Evolutionary conservation across 2,888 invertebrate species (phyloP), one percentile per base, ranked within the genome.

Genomic region (Nomada hirtipes): DNA sequence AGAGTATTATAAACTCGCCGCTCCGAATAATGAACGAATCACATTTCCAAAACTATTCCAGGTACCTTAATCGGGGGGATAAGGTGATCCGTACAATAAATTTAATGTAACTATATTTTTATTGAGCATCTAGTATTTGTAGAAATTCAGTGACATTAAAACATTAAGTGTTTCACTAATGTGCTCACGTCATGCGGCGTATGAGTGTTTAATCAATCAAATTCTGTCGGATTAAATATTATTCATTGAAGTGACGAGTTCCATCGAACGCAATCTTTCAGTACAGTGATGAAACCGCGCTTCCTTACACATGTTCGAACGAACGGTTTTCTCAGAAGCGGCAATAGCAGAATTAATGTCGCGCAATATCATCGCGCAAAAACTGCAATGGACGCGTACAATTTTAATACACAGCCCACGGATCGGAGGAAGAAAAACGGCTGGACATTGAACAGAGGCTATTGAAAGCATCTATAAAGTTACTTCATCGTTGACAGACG

Each of bases 401-500:
- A 57, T 70, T 78, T 70, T 53, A 71, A 71, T 63, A 57, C 52
- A 20, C 29, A 26, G 50, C 15, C 42, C 26, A 15, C 11, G 4
- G 67, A 60, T 65, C 55, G 18, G 42, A 67, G 23, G 50, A 55
- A 71, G 55, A 60, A 13, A n/a, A 59, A 7, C 42, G 59, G 18
- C 20, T 42, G 42, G 15, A 52, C 65, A 29, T 74, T 75, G 65
- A 75, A 74, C 64, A 71, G 75, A 82, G 55, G 29, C 42, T 50
- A 70, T 81, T 67, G 29, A 61, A 63, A 57, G 50, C 11, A 26
- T 55, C 60, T 67, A 71, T 67, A 67, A 63, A 71, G 52, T 70
- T 70, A 67, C 36, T 52, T 71, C 72, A 67, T 79, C 64, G 70
- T 53, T 29, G 70, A 67, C 69, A 57, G 70, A 61, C 50, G 29